These are phyloP conservation scores for Eubucco bourcierii DNA, from an alignment of 2,113 vertebrate genomes.

Conservation along the genomic window DNA sequence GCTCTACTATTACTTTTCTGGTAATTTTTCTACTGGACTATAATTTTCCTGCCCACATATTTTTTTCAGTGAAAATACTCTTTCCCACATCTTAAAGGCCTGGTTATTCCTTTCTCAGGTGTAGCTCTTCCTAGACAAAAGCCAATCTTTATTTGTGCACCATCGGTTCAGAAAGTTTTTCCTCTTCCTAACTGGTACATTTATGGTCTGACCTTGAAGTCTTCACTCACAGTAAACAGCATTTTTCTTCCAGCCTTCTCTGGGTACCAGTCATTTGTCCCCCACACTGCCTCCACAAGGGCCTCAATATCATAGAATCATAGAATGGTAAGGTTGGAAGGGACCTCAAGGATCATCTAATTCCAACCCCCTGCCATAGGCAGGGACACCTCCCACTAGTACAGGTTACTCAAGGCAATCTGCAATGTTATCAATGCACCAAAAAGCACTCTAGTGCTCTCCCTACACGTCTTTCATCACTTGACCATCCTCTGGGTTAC, in stretches of 20 bases:
- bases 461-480: accelerated
- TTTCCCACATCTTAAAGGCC: background rate
- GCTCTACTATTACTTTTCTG: background rate
- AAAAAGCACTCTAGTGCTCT: background rate
- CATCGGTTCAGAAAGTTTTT: background rate
- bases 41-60: background rate
- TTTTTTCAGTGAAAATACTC: background rate
- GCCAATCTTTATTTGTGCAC: background rate
- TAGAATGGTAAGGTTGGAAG: too few species aligned
- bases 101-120: background rate
- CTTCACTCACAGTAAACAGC: background rate
- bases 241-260: background rate
- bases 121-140: background rate
- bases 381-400: too few species aligned
- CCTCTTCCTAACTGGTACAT: background rate
- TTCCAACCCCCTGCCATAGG: too few species aligned
- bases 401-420: too few species aligned
- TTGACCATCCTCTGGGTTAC: background rate
- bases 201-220: background rate
- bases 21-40: background rate
- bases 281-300: background rate
- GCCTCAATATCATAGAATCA: background rate
- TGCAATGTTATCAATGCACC: background rate
- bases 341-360: too few species aligned
- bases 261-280: background rate